Evolutionary conservation across 2,797 vertebrate species (phyloP).

Genomic region (Tenualosa ilisha): DNA sequence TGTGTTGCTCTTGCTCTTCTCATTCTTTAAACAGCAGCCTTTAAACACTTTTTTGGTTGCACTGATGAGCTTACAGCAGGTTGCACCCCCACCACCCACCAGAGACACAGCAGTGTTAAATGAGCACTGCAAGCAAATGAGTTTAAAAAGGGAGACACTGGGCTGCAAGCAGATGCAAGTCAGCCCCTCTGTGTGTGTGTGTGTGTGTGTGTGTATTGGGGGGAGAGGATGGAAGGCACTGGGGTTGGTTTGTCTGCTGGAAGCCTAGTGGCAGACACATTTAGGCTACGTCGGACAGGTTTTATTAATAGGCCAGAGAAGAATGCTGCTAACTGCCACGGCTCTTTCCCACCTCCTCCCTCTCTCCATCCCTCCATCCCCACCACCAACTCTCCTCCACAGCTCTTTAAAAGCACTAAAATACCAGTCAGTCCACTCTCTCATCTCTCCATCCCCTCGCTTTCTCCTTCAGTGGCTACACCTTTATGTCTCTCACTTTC

Average conservation of each 20-base stretch:
- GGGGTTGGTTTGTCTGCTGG: constrained; percentile 30
- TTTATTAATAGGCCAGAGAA: constrained; percentile 58
- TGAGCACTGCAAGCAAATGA: not conserved
- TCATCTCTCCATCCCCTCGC: constrained; percentile 45
- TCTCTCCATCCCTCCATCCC: not conserved
- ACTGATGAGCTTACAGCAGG: not conserved
- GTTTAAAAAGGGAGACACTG: not conserved
- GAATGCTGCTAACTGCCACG: not conserved
- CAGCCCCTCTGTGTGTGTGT: constrained; percentile 15
- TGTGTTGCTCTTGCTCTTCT: not conserved
- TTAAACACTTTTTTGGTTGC: not conserved
- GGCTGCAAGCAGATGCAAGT: not conserved
- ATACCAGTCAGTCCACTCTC: not conserved
- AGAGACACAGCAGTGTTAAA: not conserved
- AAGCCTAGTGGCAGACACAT: constrained; percentile 64
- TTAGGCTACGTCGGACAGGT: constrained; percentile 54
- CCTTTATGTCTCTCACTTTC: constrained; percentile 39
- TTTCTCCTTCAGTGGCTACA: constrained; percentile 40
- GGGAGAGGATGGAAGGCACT: constrained; percentile 15
- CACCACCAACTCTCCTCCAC: too few relatives aligned
- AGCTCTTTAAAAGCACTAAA: not conserved
- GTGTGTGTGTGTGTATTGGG: not conserved
- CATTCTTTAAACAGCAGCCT: not conserved
- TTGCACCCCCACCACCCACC: not conserved
- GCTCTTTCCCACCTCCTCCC: constrained; percentile 10